Evolutionary conservation across 1,140 invertebrate species (phyloP), one percentile per base, ranked within the genome.

Genomic region (Phortica variegata): DNA sequence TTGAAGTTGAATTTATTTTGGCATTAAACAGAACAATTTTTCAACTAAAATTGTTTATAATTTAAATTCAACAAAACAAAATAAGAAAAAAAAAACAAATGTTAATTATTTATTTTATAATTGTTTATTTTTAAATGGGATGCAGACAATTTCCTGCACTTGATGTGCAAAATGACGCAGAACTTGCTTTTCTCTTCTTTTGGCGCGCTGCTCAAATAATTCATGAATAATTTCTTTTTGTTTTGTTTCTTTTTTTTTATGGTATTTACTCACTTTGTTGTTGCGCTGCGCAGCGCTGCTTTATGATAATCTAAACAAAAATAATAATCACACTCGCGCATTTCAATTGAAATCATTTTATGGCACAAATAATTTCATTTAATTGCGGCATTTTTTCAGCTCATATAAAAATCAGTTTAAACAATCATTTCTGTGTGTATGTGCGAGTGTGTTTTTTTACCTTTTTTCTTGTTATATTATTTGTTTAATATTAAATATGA

Each of bases 81-180:
- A n/a, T 68, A 69, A 68, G 62, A 53, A 58, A 53, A 60, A 53
- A 60, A 55, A 60, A 47, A 56, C 59, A 62, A 63, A n/a, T 65
- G 68, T 68, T 68, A 68, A 68, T 68, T 68, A 68, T 68, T 68
- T 68, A 68, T 68, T 68, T 68, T 69, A 68, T 68, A 69, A 62
- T 68, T 68, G 63, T 69, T 68, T 68, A 68, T 68, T 68, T 68
- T 68, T 69, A 68, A 68, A 68, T 68, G 63, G 60, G 63, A 65
- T 68, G 69, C 65, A 68, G 63, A 68, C 65, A 68, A 68, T 68
- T 69, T 68, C 63, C 63, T 68, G 65, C 63, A 68, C 63, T 68
- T 69, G 51, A 60, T 60, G 65, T 55, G 65, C 63, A 63, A 65
- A 68, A 47, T 68, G 63, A 69, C 65, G 63, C 65, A 68, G 60